Conservation (phyloP, 2,113 vertebrate species). For the Tonatia bakeri region DNA sequence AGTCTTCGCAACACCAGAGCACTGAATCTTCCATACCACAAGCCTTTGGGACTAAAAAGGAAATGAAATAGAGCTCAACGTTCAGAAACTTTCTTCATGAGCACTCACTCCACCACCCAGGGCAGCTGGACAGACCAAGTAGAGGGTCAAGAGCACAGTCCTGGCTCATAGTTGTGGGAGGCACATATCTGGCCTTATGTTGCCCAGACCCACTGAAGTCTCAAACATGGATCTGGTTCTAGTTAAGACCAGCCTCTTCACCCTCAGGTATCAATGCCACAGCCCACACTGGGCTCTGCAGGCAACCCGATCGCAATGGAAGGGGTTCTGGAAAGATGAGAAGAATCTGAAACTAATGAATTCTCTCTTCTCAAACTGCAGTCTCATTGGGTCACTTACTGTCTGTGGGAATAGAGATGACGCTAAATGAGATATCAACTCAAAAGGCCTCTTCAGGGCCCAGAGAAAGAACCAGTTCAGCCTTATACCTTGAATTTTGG, state of each 20-base stretch:
- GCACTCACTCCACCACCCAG: not conserved
- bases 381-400: not conserved
- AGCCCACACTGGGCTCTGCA: not conserved
- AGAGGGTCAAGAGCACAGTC: not conserved
- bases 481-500: not conserved
- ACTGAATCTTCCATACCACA: constrained; percentile 4
- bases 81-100: constrained; percentile 11
- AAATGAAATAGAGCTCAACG: constrained; percentile 8
- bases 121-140: not conserved
- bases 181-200: not conserved
- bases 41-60: constrained; percentile 42
- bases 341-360: not conserved
- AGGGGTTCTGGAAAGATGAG: not conserved
- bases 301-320: not conserved
- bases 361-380: not conserved
- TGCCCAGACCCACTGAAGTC: not conserved
- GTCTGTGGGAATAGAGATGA: not conserved
- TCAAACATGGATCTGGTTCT: not conserved
- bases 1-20: constrained; percentile 42
- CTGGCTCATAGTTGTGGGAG: not conserved
- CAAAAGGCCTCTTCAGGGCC: not conserved
- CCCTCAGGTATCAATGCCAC: not conserved
- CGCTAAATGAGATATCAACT: not conserved
- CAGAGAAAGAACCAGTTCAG: not conserved
- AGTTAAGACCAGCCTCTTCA: not conserved